Base-by-base conservation (phyloP, 2,797 vertebrate species). In the Aulostomus chinensis region DNA sequence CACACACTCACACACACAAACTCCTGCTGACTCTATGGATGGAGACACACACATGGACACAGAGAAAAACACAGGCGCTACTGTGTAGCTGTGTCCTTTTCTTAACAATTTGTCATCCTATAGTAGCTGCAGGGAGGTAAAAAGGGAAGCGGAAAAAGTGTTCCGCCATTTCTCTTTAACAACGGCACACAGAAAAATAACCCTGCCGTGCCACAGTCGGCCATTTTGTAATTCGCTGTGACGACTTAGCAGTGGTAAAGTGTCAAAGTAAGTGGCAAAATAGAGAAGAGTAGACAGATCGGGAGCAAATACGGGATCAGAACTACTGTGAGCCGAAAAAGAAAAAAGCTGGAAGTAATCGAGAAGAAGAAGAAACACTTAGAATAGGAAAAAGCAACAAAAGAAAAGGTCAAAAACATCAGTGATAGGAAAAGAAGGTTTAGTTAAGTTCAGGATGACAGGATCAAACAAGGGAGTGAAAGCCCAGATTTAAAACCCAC, bases 201-300 rank as follows among this genome's bases (percentile, higher is more conserved):
- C 50, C 56, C 58, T 45, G 69, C 50, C 50, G 39, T 62, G 53
- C 55, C 64, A 73, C 39, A 45, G 85, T 74, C 84, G 35, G 83
- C 84, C 84, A 89, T 90, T 91, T 90, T 89, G 78, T 87, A 80
- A 85, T 75, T 55, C 17, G 39, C 57, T 10, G 63, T 72, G 56
- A 82, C 51, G 57, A 78, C 59, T 74, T 67, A 6, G 45, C 36
- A 49, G 64, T 45, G 38, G 28, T 36, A 51, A 79, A 68, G 53
- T 73, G 54, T 53, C 50, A 63, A n/a, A 56, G 72, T 37, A 77
- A 66, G 59, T 45, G 28, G 43, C 16, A 29, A 56, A 38, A 48
- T 20, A 36, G 48, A 68, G 61, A 39, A 39, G 61, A 50, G 45
- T 16, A 36, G 25, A 48, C 5, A 32, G 56, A 53, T 15, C 10